Evolutionary conservation across 2,888 invertebrate species (phyloP), one percentile per base, ranked within the genome.

Genomic region (Phoenoteleia sp.): DNA sequence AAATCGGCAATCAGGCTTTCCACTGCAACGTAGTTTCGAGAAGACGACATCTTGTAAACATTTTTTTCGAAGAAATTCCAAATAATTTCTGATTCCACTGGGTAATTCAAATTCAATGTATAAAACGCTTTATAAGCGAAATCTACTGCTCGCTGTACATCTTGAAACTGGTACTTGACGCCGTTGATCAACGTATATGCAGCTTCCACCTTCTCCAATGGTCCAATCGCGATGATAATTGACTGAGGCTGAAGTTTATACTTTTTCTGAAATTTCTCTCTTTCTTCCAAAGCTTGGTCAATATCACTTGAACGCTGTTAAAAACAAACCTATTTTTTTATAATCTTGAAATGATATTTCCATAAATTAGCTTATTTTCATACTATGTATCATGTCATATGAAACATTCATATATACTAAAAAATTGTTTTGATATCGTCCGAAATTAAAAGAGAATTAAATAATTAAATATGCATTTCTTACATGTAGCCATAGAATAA

Each of bases 81-180:
- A 17, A 47, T 23, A 13, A 47, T 15, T 13, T 9, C 15, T 3
- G 64, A 42, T 47, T 64, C 64, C 11, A 15, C 5, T 1, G 64
- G 64, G 15, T 64, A 64, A 29, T 64, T 33, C 13, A 64, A 19
- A 19, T 64, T 11, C 15, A 64, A n/a, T 9, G 64, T 29, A 47
- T 23, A 64, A 15, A 64, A 64, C 17, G 47, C 45, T 64, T 64
- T 64, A n/a, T 47, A 64, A n/a, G 64, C 33, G 13, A 64, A 64
- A 19, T 64, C 47, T 11, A 64, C 47, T 2, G 64, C 64, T 64
- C 47, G 15, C 17, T 29, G 9, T 29, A 64, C 19, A 47, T 64
- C 64, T 1, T 3, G 7, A 7, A 33, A 58, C 1, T 58, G 56
- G 33, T 58, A 58, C 33, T 33, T 58, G 4, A 58, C 11, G 9